phyloP scores from a whole-genome alignment of 2,113 vertebrate species.

The Phycodurus eques region DNA sequence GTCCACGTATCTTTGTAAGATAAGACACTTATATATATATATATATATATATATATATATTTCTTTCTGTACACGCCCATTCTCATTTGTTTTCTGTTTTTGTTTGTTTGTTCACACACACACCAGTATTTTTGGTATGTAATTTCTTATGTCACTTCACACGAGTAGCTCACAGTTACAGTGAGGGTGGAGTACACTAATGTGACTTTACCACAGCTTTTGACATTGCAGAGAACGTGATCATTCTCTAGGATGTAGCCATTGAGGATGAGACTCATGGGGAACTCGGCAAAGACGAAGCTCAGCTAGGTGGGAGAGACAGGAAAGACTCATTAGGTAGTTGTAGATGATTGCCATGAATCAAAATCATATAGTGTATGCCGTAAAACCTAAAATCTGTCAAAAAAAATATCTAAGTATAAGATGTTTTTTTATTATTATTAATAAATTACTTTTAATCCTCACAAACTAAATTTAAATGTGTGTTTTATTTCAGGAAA shows the following conservation, averaged over 20 bases:
- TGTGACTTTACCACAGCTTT: slow-evolving; percentile 78
- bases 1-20: no score
- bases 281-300: slow-evolving; percentile 88
- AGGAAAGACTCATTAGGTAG: slow-evolving; percentile 2
- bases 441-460: background rate
- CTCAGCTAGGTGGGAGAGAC: slow-evolving; percentile 77
- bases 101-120: background rate
- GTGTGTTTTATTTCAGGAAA: background rate
- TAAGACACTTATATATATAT: background rate
- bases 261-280: slow-evolving; percentile 87
- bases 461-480: background rate
- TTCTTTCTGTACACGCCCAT: no score
- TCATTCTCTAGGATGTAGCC: slow-evolving; percentile 70
- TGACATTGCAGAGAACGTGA: slow-evolving; percentile 77
- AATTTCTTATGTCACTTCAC: background rate
- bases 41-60: background rate
- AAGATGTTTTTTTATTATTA: background rate
- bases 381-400: background rate
- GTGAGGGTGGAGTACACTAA: background rate
- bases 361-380: background rate
- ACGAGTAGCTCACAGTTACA: background rate
- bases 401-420: background rate
- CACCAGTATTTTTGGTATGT: background rate
- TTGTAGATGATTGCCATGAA: background rate
- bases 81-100: no score